Evolutionary conservation across 1,140 invertebrate genomes (phyloP), one percentile per base, ranked within the genome.

Genomic region (Drosophila seguyi): DNA sequence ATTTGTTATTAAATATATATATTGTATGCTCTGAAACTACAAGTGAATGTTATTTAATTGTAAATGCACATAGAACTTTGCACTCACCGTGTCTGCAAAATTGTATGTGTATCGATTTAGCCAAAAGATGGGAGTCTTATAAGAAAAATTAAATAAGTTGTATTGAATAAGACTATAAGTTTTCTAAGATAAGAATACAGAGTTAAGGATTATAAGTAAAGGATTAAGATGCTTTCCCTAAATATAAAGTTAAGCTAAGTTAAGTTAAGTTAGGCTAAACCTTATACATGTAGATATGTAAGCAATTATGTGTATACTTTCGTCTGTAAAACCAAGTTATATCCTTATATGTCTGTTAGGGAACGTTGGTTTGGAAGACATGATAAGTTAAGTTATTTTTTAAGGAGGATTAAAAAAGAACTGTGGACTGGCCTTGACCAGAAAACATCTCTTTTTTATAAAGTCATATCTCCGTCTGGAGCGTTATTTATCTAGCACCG

Each of bases 31-130:
- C 10, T 22, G n/a, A n/a, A 69, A 68, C 11, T n/a, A 34, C 13
- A 27, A 36, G 66, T 69, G 66, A 69, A 66, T 69, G 60, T 66
- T 69, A 69, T 69, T 69, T 69, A 69, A 69, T 66, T 69, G 45
- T 69, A 52, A 69, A 69, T 66, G 47, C 47, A 44, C 45, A 52
- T 52, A 48, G 25, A 69, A 69, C 34, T 66, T 69, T 69, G 60
- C 60, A 52, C 10, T 8, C 45, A 16, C 16, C 34, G 13, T 66
- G 66, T 69, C 66, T 69, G 66, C 66, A 53, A 69, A 66, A 22
- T 69, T 69, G 45, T 69, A 66, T 52, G 60, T 69, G 66, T 25
- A 69, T 66, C 45, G 62, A 44, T 69, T 42, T 61, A 45, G 22
- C 41, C 22, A 4, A 5, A 52, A 34, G n/a, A 18, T 22, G 16